Base-by-base conservation (phyloP, 2,113 vertebrate genomes). In the Columbina picui region DNA sequence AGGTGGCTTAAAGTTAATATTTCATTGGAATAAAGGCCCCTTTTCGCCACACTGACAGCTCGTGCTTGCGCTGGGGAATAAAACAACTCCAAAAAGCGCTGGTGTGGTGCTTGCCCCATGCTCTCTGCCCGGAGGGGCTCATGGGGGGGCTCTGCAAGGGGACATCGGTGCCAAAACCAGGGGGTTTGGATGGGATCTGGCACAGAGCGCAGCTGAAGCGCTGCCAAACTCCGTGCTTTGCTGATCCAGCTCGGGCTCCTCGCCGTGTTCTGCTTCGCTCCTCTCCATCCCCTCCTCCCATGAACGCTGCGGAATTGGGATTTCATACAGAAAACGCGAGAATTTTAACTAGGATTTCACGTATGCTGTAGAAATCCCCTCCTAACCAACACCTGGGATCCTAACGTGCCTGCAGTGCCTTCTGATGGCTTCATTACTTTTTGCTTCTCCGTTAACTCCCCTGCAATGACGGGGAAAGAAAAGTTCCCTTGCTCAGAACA, bases 21-120 rank as follows among this genome's bases (percentile, higher is more conserved):
- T 94, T 85, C 36, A 57, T 77, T 81, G 52, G 53, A 60, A 47
- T 47, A 50, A 96, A 90, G 89, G 57, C 49, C 12, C 25, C 86
- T 52, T 94, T 43, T 57, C 68, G 57, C 21, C 68, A 68, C 14
- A 0, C 55, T 47, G 53, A 52, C 47, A 84, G n/a, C 49, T 64
- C 3, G 12, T 71, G 93, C 65, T 70, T 39, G 41, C 2, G 15
- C 68, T 80, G 84, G 29, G 19, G 75, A 59, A 29, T 34, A 29
- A 60, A 29, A 2, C 69, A 81, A 8, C 29, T 23, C 67, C 41
- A 20, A 18, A 19, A 41, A 0, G 0, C 16, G 4, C n/a, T 1
- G 29, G 4, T 25, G 70, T 6, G 65, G 27, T 34, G 59, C 30
- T 73, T 25, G 25, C 50, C 36, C 12, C 61, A n/a, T 29, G 43